phyloP scores from a whole-genome alignment of 2,113 vertebrate species.

The Vombatus ursinus region DNA sequence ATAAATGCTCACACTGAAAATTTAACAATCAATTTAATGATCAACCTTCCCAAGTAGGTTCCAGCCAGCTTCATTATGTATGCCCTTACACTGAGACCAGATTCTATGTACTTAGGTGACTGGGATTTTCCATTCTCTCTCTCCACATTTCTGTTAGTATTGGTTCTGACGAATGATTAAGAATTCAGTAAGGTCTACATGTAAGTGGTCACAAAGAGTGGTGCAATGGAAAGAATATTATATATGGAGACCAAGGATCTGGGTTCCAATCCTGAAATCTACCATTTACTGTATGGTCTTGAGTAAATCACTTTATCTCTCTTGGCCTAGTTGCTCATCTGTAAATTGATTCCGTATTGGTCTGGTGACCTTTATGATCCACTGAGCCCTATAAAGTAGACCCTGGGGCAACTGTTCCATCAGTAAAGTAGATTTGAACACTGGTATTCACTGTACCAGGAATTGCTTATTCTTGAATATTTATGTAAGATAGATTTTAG shows the following conservation, averaged over 20 bases:
- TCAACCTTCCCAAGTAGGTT: not conserved
- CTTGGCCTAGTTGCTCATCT: not conserved
- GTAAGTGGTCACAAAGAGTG: not conserved
- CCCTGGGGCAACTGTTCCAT: not conserved
- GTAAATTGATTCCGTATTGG: not conserved
- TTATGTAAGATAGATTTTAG: no score
- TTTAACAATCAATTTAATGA: not conserved
- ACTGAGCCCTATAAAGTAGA: not conserved
- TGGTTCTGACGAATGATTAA: not conserved
- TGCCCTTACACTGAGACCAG: not conserved
- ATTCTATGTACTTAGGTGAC: not conserved
- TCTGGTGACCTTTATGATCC: not conserved
- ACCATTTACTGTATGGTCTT: not conserved
- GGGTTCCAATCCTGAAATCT: not conserved
- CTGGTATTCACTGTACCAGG: not conserved
- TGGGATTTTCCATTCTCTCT: not conserved
- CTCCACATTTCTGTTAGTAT: not conserved
- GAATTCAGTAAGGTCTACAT: not conserved
- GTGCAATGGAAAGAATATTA: not conserved
- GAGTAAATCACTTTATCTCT: not conserved
- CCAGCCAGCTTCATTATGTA: not conserved
- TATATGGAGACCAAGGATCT: not conserved
- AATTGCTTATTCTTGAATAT: not conserved
- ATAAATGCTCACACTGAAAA: not conserved
- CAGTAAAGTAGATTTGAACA: slow-evolving; percentile 17